A percentile compares a stretch with the other conserved stretches of the same genome.
Conservation (phyloP, 2,888 invertebrate species). For the Acrobasis repandana region DNA sequence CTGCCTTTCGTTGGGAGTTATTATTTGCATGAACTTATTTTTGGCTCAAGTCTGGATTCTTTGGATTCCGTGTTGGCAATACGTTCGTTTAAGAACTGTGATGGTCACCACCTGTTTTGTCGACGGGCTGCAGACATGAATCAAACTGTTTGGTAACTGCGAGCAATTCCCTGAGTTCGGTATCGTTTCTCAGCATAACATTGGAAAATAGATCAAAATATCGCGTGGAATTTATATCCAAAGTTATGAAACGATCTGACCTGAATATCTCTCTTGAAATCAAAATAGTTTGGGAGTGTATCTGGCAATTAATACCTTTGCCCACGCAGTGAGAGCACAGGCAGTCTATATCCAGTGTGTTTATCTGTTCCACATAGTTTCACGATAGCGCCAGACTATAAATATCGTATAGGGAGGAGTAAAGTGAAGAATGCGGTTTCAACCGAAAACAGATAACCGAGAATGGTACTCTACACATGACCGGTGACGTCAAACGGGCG, state of each 20-base stretch:
- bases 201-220: slow-evolving; percentile 1
- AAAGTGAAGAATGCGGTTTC: slow-evolving; percentile 56
- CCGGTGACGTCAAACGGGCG: slow-evolving; percentile 52
- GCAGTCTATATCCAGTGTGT: slow-evolving; percentile 20
- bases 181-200: background rate
- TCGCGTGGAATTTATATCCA: background rate
- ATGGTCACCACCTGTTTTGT: background rate
- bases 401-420: slow-evolving; percentile 46
- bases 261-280: slow-evolving; percentile 9
- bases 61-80: slow-evolving; percentile 6
- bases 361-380: slow-evolving; percentile 27
- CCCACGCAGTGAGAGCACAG: slow-evolving; percentile 20
- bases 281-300: slow-evolving; percentile 15
- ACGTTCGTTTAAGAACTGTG: background rate
- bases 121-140: background rate
- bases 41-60: slow-evolving; percentile 3
- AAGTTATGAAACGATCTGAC: slow-evolving; percentile 11
- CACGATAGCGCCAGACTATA: slow-evolving; percentile 47
- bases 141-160: background rate
- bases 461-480: slow-evolving; percentile 37
- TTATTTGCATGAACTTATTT: slow-evolving; percentile 10
- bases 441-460: slow-evolving; percentile 64
- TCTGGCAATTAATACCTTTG: slow-evolving; percentile 18
- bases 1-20: slow-evolving; percentile 3
- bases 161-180: background rate